These are phyloP conservation scores for Eupeodes latifasciatus DNA, from an alignment of 2,888 invertebrate species.

Conservation along the genomic window DNA sequence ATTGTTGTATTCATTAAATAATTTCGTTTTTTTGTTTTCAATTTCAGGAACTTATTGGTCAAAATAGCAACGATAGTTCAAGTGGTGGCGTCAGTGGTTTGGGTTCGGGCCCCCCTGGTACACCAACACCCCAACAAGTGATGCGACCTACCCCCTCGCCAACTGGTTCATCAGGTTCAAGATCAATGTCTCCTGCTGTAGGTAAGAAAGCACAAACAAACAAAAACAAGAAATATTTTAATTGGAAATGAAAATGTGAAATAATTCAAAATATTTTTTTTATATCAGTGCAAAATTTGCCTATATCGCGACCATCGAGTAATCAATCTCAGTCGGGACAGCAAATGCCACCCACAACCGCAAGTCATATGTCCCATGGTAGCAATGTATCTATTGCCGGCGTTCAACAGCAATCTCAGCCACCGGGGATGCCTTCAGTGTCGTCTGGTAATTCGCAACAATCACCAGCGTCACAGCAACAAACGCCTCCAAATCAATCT, in stretches of 20 bases:
- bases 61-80: slow-evolving; percentile 94
- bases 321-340: slow-evolving; percentile 88
- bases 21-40: slow-evolving; percentile 21
- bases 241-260: neutral
- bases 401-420: slow-evolving; percentile 81
- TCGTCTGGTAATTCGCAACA: slow-evolving; percentile 82
- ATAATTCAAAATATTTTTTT: neutral
- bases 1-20: too few relatives aligned
- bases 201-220: slow-evolving; percentile 87
- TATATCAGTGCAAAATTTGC: slow-evolving; percentile 90
- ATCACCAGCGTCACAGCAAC: slow-evolving; percentile 82
- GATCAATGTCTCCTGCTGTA: slow-evolving; percentile 99
- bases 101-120: slow-evolving; percentile 86
- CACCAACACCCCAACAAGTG: slow-evolving; percentile 90
- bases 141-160: slow-evolving; percentile 97
- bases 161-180: slow-evolving; percentile 96
- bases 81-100: slow-evolving; percentile 89
- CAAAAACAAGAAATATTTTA: neutral
- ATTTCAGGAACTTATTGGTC: slow-evolving; percentile 92
- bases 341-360: slow-evolving; percentile 81
- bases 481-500: slow-evolving; percentile 81
- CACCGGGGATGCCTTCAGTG: slow-evolving; percentile 76
- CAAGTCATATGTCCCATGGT: slow-evolving; percentile 79
- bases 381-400: slow-evolving; percentile 80
- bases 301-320: slow-evolving; percentile 97